A percentile compares a stretch with the other conserved stretches of the same genome.
Conservation (phyloP, 2,797 vertebrate species). For the Enteromius trimaculatus region DNA sequence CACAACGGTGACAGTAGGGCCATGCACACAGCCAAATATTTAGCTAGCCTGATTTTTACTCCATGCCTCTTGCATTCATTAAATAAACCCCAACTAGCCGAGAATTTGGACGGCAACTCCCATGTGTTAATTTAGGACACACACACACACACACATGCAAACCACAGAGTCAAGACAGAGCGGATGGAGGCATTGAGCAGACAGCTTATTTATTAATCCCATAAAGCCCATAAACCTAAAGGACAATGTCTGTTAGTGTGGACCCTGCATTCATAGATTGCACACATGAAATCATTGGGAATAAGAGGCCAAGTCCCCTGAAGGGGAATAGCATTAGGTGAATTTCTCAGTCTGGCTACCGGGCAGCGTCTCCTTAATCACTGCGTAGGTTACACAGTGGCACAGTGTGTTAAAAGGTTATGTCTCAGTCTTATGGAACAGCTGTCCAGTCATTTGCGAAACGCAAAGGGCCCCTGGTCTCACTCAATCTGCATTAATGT, state of each 20-base stretch:
- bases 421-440: slow-evolving; percentile 44
- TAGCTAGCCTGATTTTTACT: slow-evolving; percentile 23
- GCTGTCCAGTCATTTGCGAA: slow-evolving; percentile 57
- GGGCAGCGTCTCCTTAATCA: background rate
- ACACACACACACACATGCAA: slow-evolving; percentile 7
- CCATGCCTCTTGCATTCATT: slow-evolving; percentile 19
- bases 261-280: slow-evolving; percentile 30
- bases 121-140: slow-evolving; percentile 24
- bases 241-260: slow-evolving; percentile 44
- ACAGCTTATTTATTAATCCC: slow-evolving; percentile 47
- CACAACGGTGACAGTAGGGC: slow-evolving; percentile 5
- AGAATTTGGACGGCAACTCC: slow-evolving; percentile 12
- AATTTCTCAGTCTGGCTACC: slow-evolving; percentile 25
- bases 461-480: slow-evolving; percentile 52
- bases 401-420: slow-evolving; percentile 48
- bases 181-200: slow-evolving; percentile 25
- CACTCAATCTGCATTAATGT: slow-evolving; percentile 56
- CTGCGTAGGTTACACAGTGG: slow-evolving; percentile 20
- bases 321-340: slow-evolving; percentile 15
- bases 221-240: slow-evolving; percentile 41
- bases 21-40: slow-evolving; percentile 12
- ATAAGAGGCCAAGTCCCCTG: slow-evolving; percentile 12
- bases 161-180: slow-evolving; percentile 22
- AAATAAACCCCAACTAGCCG: slow-evolving; percentile 32
- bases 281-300: slow-evolving; percentile 27